Evolutionary conservation across 2,888 invertebrate species (phyloP).

Genomic region (Stomorhina lunata): DNA sequence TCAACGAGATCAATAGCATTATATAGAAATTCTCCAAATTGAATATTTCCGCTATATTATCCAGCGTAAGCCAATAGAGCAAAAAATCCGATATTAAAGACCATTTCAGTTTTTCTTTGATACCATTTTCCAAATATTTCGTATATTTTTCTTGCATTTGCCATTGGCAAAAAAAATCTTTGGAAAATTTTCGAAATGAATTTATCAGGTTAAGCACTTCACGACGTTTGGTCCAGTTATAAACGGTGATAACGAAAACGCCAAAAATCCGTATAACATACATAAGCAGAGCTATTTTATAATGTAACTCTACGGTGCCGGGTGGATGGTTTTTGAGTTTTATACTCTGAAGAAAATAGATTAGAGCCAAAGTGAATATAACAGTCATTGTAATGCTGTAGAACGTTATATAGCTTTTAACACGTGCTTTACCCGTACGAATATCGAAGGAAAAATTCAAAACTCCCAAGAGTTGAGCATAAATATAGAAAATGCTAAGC

Average conservation of each 20-base stretch:
- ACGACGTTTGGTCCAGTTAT: slow-evolving; percentile 27
- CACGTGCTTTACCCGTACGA: slow-evolving; percentile 3
- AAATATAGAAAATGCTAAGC: background rate
- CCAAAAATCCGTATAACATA: background rate
- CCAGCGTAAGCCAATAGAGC: background rate
- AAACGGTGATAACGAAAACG: background rate
- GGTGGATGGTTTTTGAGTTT: background rate
- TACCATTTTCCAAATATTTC: background rate
- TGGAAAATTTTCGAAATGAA: background rate
- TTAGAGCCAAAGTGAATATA: background rate
- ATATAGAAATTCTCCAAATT: slow-evolving; percentile 4
- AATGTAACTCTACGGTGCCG: background rate
- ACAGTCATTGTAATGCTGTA: background rate
- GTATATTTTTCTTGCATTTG: background rate
- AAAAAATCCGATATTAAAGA: background rate
- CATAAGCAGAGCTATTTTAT: background rate
- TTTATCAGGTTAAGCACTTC: slow-evolving; percentile 10
- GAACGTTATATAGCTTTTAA: background rate
- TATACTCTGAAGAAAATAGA: background rate
- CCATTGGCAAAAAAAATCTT: background rate
- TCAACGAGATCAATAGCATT: background rate
- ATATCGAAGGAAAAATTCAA: slow-evolving; percentile 7
- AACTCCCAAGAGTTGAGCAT: slow-evolving; percentile 20
- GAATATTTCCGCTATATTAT: background rate
- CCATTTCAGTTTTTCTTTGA: background rate